Evolutionary conservation across 2,797 vertebrate species (phyloP).

Genomic region (Chaetodon trifasciatus): DNA sequence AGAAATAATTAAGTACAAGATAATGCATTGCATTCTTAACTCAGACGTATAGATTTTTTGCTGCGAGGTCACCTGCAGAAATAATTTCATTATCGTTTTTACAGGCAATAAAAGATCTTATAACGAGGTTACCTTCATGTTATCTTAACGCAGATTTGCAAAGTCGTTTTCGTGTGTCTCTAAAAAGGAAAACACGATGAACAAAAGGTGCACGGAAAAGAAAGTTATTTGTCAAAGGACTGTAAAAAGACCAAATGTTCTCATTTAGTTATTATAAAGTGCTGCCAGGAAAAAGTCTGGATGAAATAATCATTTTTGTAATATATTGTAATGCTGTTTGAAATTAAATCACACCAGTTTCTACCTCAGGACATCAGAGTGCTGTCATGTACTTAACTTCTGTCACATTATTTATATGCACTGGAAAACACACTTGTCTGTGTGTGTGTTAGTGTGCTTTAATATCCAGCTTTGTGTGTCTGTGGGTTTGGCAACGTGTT

Average conservation of each 20-base stretch:
- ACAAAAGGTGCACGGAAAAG: conserved; percentile 41
- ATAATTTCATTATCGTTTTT: conserved; percentile 19
- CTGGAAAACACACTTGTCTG: conserved; percentile 25
- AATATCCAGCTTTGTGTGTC: conserved; percentile 40
- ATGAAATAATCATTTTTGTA: conserved; percentile 74
- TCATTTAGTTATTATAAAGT: conserved; percentile 71
- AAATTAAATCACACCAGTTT: conserved; percentile 76
- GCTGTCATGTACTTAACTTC: conserved; percentile 66
- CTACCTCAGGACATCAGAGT: conserved; percentile 67
- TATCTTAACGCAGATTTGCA: conserved; percentile 38
- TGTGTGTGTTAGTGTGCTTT: conserved; percentile 19
- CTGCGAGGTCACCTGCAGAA: conserved; percentile 36
- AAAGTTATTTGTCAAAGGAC: conserved; percentile 54
- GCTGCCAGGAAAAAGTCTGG: conserved; percentile 60
- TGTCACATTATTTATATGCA: conserved; percentile 74
- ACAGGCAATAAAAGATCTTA: conserved; percentile 12
- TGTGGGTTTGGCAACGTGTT: conserved; percentile 31
- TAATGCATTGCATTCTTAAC: background rate
- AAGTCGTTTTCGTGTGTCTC: conserved; percentile 49
- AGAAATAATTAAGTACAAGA: conserved; percentile 17
- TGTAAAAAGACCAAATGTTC: conserved; percentile 65
- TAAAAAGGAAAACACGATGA: conserved; percentile 30
- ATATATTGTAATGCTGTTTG: conserved; percentile 74
- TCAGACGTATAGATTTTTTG: conserved; percentile 15
- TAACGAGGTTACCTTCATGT: conserved; percentile 40